Percentiles rank a stretch among this genome's conserved stretches.
Conservation (phyloP, 2,888 invertebrate genomes). For the Drosophila emarginata region DNA sequence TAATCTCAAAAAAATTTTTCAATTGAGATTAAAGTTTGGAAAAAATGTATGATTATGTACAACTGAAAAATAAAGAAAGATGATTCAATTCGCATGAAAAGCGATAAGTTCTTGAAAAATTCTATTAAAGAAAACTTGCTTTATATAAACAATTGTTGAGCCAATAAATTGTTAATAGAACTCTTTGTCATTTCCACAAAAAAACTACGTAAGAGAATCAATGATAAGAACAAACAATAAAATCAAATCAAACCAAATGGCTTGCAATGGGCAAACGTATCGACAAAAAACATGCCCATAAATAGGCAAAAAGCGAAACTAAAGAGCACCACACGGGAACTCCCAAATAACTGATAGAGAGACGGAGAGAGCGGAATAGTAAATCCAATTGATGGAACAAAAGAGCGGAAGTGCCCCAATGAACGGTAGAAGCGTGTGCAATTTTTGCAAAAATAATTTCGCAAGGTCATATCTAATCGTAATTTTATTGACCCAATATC, state of each 20-base stretch:
- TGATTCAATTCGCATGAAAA: not conserved
- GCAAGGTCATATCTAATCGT: conserved; percentile 62
- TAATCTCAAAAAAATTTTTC: too few relatives aligned
- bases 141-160: conserved; percentile 22
- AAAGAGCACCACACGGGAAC: conserved; percentile 23
- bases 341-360: conserved; percentile 14
- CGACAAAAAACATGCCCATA: conserved; percentile 62
- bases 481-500: not conserved
- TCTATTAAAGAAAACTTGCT: conserved; percentile 7
- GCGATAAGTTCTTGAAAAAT: conserved; percentile 11
- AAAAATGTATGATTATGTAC: too few relatives aligned
- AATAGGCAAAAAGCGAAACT: conserved; percentile 57
- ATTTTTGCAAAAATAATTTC: conserved; percentile 1
- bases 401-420: conserved; percentile 2
- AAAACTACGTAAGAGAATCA: not conserved
- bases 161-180: conserved; percentile 36
- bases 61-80: too few relatives aligned
- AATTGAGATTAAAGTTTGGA: too few relatives aligned
- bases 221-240: conserved; percentile 52
- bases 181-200: conserved; percentile 18
- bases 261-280: conserved; percentile 11
- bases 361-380: conserved; percentile 11
- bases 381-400: not conserved
- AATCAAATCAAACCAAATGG: conserved; percentile 35
- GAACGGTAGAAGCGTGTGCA: not conserved